Base-by-base conservation (phyloP, 1,140 invertebrate species). In the Solenopsis invicta region DNA sequence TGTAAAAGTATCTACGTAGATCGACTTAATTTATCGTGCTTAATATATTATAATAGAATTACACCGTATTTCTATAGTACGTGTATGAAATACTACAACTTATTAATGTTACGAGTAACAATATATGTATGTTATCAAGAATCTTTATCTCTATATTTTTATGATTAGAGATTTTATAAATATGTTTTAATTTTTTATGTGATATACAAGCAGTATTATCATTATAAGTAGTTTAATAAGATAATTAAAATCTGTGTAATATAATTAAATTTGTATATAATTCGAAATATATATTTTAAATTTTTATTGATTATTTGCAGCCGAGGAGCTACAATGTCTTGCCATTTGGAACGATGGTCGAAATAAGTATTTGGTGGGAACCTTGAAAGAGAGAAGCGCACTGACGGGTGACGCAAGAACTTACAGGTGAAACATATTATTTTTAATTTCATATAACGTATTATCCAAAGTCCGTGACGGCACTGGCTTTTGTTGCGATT, bases 261-360 rank as follows among this genome's bases (percentile, higher is more conserved):
- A 48, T 34, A 56, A 56, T 56, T 21, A 74, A 74, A 56, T 56
- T 41, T 41, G 41, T 41, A 41, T 41, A 8, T 41, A 41, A 21
- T 21, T 74, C 3, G 6, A 13, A 76, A 45, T 34, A 48, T 16
- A 59, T 24, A 10, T 45, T 45, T 45, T 41, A n/a, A n/a, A n/a
- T n/a, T n/a, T n/a, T n/a, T n/a, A n/a, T n/a, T 86, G 54, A 85
- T 94, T 88, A 94, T 94, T 59, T 74, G 69, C 94, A 97, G 97
- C 96, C 18, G 97, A 97, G 88, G 96, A 97, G 90, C 91, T 97
- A 69, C 96, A 96, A 90, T 97, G 97, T 89, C 92, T 97, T 52
- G 97, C 96, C 12, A 95, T 95, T 12, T 97, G 97, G 97, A 97
- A 96, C 91, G 97, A 97, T 75, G 96, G 90, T 13, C 96, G 96